Evolutionary conservation across 2,888 invertebrate genomes (phyloP).

Genomic region (Nomada ferruginata): DNA sequence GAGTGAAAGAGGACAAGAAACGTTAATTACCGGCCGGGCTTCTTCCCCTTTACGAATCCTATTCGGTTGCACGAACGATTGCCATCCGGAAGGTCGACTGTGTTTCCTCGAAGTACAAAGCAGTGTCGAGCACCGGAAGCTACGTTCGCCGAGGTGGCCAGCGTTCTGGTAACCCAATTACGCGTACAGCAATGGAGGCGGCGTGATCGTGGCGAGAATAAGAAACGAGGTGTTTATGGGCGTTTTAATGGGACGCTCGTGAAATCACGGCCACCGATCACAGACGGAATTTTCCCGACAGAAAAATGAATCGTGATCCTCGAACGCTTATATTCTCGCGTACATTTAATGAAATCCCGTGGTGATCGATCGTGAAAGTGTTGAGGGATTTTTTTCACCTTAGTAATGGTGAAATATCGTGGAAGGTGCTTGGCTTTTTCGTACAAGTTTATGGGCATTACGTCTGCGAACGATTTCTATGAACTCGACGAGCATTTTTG

Average conservation of each 20-base stretch:
- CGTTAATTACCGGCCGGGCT: slow-evolving; percentile 14
- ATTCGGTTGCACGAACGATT: not conserved
- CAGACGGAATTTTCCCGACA: slow-evolving; percentile 32
- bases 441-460: too few relatives aligned
- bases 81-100: slow-evolving; percentile 27
- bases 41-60: not conserved
- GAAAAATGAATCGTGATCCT: slow-evolving; percentile 29
- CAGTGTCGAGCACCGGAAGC: slow-evolving; percentile 33
- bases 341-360: not conserved
- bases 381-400: not conserved
- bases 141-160: slow-evolving; percentile 32
- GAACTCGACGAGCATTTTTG: too few relatives aligned
- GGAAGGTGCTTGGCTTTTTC: too few relatives aligned
- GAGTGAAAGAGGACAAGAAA: slow-evolving; percentile 53
- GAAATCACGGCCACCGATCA: slow-evolving; percentile 38
- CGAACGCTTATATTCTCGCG: slow-evolving; percentile 1
- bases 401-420: not conserved
- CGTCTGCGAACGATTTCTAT: too few relatives aligned
- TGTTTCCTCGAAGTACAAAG: slow-evolving; percentile 46
- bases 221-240: slow-evolving; percentile 46
- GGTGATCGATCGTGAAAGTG: slow-evolving; percentile 54
- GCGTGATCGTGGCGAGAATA: slow-evolving; percentile 64
- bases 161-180: slow-evolving; percentile 80
- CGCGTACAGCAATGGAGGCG: slow-evolving; percentile 65
- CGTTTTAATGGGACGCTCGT: slow-evolving; percentile 40